Base-by-base conservation (phyloP, 2,888 invertebrate genomes). In the Psylliodes chrysocephalus region DNA sequence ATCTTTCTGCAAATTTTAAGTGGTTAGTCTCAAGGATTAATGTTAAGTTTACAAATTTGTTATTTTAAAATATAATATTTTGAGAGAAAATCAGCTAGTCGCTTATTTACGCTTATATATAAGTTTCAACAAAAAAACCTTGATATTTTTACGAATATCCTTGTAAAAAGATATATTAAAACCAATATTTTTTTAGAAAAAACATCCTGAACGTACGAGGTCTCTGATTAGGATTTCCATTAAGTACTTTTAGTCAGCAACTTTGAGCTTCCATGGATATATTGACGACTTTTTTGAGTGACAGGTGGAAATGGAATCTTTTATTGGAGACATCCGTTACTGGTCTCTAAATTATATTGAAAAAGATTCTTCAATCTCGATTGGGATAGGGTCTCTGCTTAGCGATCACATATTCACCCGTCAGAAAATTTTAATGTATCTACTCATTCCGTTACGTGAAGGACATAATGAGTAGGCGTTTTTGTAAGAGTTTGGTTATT, bases 221-320 rank as follows among this genome's bases (percentile, higher is more conserved):
- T n/a, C n/a, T n/a, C n/a, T n/a, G n/a, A n/a, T n/a, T n/a, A n/a
- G n/a, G n/a, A n/a, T n/a, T n/a, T n/a, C n/a, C n/a, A n/a, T n/a
- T n/a, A n/a, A n/a, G n/a, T n/a, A 28, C 8, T 28, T 28, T 28
- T 28, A 6, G 4, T 28, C 4, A 6, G 28, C 8, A 28, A 28
- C 8, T 28, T 28, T 6, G 8, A 6, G 8, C n/a, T 8, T 33
- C 33, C 8, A 8, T 6, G 10, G n/a, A 33, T 28, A 33, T 33
- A 33, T 33, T 33, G 33, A 28, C 42, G 28, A 44, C 14, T 17
- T 30, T 38, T 28, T 30, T 55, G 30, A 55, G 28, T 55, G 55
- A 55, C 42, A 55, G n/a, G 25, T 14, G 44, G 44, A 28, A 55
- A 55, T 55, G 44, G 30, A 44, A 44, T 44, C 30, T 55, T 55